Base-by-base conservation (phyloP, 2,888 invertebrate species). In the Mythimna vitellina region DNA sequence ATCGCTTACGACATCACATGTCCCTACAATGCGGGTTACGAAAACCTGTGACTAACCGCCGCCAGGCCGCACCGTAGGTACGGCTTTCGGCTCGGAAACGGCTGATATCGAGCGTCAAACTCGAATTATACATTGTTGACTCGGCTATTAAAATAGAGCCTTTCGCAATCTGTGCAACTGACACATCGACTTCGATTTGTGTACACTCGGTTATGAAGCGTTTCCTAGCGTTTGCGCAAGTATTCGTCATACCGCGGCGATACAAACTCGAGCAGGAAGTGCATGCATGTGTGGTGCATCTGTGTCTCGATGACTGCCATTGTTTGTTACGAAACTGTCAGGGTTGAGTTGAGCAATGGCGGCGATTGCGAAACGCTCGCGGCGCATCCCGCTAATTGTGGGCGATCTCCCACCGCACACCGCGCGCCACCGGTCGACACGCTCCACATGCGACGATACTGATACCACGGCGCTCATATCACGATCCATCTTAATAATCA, bases 21-120 rank as follows among this genome's bases (percentile, higher is more conserved):
- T 94, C 95, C 95, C 95, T 95, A 94, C 95, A 94, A 93, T 93
- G 93, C 93, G 94, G 88, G 93, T 96, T 96, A 96, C 95, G 95
- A 96, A 94, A 96, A 96, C 92, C 93, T 94, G 95, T 93, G 94
- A 95, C 92, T 95, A 95, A 93, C 92, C 87, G 87, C 77, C 81
- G 73, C 79, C 85, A 89, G 87, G 84, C 87, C 86, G 82, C 83
- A 83, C 85, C 80, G 87, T 46, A 46, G 46, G 46, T 84, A 90
- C 92, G 90, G 91, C 92, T 42, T 65, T 73, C 65, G 90, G 92
- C 91, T 91, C 89, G 86, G 90, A 93, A 89, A 89, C 89, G 82
- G 86, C 83, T 86, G 81, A 89, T 89, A 88, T 89, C 76, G 86
- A 86, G 77, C 83, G 80, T 85, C 85, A 87, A 88, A 87, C 76